Conservation (phyloP, 2,797 vertebrate species). For the Vespertilio murinus region DNA sequence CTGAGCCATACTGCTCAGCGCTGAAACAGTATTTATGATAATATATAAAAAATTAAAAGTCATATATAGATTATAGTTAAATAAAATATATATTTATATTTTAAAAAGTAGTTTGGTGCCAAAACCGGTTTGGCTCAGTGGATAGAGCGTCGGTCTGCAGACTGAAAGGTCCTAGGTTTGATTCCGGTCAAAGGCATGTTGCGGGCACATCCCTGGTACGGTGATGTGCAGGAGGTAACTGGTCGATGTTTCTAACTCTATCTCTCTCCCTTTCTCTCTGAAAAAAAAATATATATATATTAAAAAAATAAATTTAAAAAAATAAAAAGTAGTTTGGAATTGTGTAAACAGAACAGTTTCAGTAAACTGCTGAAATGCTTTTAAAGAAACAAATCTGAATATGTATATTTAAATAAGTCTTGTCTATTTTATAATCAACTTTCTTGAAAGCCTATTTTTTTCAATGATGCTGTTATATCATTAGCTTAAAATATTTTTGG, state of each 20-base stretch:
- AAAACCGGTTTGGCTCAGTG: too few relatives aligned
- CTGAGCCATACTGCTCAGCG: too few relatives aligned
- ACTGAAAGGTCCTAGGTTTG: too few relatives aligned
- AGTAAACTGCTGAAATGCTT: not conserved
- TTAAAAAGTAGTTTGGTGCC: too few relatives aligned
- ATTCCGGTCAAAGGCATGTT: too few relatives aligned
- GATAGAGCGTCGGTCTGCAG: too few relatives aligned
- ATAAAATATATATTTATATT: not conserved
- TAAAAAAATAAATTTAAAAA: too few relatives aligned
- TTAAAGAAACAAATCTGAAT: constrained; percentile 33
- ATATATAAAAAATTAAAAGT: not conserved
- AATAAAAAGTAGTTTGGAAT: not conserved
- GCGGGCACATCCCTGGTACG: too few relatives aligned
- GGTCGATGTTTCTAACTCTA: too few relatives aligned
- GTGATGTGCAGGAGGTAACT: too few relatives aligned
- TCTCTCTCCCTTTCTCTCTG: too few relatives aligned
- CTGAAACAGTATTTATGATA: constrained; percentile 13
- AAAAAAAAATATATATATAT: too few relatives aligned
- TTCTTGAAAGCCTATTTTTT: not conserved
- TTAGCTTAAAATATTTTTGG: constrained; percentile 39
- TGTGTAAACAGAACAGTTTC: not conserved
- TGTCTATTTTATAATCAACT: not conserved
- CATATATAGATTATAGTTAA: not conserved
- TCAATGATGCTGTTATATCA: not conserved
- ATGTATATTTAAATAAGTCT: not conserved